Evolutionary conservation across 2,113 vertebrate genomes (phyloP), one percentile per base, ranked within the genome.

Genomic region (Sialia sialis): DNA sequence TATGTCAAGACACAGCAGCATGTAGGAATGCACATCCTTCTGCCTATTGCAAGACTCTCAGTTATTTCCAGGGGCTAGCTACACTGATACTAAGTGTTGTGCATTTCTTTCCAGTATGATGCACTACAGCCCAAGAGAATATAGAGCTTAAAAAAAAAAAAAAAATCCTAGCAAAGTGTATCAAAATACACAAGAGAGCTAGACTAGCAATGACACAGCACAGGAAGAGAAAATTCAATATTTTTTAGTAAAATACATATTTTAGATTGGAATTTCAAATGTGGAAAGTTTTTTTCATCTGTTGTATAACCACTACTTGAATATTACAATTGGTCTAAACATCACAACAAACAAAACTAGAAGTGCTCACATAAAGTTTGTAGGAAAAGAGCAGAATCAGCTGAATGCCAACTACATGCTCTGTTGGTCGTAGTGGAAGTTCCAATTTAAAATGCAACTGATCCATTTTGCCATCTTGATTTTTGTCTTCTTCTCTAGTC

Each of bases 321-420:
- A 78, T 68, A 74, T 81, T 82, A 82, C 6, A 63, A 8, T 19
- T 14, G 12, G 29, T 39, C 14, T 73, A 1, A 44, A 52, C 1
- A 7, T 60, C 63, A 54, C 46, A 91, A 91, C 16, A 75, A 92
- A 56, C 43, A 59, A 62, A 95, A 62, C 8, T 6, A 64, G 43
- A 78, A 76, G 4, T 77, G 97, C 99, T 95, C 97, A 99, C 99
- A 34, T 98, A 98, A 83, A 99, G 97, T 48, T 98, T 98, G 97
- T 99, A 99, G 91, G 98, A 98, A 97, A 99, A 99, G 43, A 98
- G 99, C 64, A 99, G 96, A 83, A 99, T 97, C 70, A 99, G 98
- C 77, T 99, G 99, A 39, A 99, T 79, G 5, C 98, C 98, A 54
- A 98, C 97, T 21, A 99, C 95, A 4, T 99, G 97, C 54, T 99